phyloP scores from a whole-genome alignment of 2,113 vertebrate genomes.

The Anguilla japonica region DNA sequence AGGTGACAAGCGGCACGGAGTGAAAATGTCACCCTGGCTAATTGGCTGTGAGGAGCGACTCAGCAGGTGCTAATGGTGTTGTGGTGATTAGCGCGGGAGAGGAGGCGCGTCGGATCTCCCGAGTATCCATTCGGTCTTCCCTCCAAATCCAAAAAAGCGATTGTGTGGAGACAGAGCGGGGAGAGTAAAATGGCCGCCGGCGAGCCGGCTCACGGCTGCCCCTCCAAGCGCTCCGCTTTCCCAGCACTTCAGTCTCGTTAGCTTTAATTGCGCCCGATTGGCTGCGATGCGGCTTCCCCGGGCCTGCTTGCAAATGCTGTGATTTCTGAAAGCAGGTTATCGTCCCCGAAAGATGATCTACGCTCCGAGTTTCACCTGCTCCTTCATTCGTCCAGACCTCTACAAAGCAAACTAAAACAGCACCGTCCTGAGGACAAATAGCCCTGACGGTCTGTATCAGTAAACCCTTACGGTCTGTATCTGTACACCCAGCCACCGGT shows the following conservation, averaged over 20 bases:
- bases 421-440: no score
- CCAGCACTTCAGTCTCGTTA: background rate
- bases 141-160: background rate
- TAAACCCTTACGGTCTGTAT: no score
- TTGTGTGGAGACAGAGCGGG: background rate
- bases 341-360: background rate
- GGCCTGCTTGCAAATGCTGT: background rate
- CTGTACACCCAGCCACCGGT: no score
- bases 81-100: background rate
- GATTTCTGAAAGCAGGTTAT: background rate
- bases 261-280: background rate
- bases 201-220: background rate
- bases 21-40: background rate
- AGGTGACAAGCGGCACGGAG: background rate
- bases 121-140: background rate
- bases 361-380: background rate
- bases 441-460: no score
- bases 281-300: background rate
- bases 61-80: background rate
- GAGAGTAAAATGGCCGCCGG: background rate
- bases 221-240: background rate
- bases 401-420: background rate
- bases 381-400: background rate
- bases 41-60: background rate
- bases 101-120: background rate